Evolutionary conservation across 2,797 vertebrate species (phyloP).

Genomic region (Capromys pilorides): DNA sequence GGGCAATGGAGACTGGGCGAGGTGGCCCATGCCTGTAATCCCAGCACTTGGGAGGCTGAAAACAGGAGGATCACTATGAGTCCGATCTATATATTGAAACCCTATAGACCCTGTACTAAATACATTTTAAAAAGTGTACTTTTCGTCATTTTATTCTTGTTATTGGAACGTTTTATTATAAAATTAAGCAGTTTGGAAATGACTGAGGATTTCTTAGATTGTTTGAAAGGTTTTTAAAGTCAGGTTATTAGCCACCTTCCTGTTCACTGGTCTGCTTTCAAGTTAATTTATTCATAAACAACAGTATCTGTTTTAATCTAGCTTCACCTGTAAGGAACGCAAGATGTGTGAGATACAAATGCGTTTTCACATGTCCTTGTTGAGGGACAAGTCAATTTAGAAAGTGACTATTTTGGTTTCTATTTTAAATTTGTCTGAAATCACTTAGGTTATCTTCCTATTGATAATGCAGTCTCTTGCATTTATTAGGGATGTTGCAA

Average conservation of each 20-base stretch:
- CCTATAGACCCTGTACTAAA: too few species aligned
- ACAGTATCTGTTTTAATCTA: neutral
- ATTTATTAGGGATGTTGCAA: slow-evolving; percentile 89
- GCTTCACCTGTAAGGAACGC: neutral
- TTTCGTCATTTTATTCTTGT: neutral
- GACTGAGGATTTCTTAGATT: neutral
- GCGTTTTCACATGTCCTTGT: neutral
- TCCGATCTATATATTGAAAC: too few species aligned
- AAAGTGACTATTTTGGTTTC: slow-evolving; percentile 27
- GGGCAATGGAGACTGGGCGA: too few species aligned
- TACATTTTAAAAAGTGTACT: too few species aligned
- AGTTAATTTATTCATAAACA: neutral
- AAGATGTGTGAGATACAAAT: neutral
- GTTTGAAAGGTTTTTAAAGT: neutral
- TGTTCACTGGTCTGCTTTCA: neutral
- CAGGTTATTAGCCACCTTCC: neutral
- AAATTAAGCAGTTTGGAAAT: neutral
- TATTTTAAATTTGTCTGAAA: neutral
- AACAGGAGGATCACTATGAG: too few species aligned
- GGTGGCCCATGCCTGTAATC: too few species aligned
- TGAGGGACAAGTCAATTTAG: slow-evolving; percentile 17
- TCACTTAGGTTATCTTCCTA: neutral
- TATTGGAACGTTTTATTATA: neutral
- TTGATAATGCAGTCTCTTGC: slow-evolving; percentile 19
- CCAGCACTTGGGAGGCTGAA: too few species aligned